Percentiles rank a stretch among this genome's conserved stretches.
These are phyloP conservation scores for Propithecus perrieri DNA, from an alignment of 2,797 vertebrate species.

Conservation along the genomic window DNA sequence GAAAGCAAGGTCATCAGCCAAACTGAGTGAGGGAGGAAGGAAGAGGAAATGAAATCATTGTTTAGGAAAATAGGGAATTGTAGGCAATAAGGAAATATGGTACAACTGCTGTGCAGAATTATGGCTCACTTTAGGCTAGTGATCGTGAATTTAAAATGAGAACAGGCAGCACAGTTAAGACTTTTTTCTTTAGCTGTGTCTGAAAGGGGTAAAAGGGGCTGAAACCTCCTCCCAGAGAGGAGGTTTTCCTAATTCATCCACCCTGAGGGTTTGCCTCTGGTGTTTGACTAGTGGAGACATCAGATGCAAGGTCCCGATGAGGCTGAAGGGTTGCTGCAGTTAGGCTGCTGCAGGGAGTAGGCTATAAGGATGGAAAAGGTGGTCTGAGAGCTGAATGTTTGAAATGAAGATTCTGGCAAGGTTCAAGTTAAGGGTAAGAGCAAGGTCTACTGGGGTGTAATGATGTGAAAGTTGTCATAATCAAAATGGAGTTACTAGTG, in stretches of 20 bases:
- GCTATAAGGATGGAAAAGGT: background rate
- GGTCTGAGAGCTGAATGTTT: background rate
- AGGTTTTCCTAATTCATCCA: background rate
- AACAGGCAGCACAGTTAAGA: background rate
- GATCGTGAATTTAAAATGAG: background rate
- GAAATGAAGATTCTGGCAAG: background rate
- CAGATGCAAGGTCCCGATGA: background rate
- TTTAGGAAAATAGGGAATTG: background rate
- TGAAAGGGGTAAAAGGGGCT: background rate
- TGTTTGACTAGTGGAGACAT: background rate
- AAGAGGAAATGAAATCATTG: constrained; percentile 24
- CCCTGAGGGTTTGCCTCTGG: background rate
- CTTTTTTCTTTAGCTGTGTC: background rate
- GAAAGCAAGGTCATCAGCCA: background rate
- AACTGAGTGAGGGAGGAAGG: background rate
- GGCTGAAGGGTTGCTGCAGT: background rate
- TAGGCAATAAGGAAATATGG: background rate
- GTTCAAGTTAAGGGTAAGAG: background rate
- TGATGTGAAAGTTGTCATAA: background rate
- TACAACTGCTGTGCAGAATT: background rate
- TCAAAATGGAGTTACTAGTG: background rate
- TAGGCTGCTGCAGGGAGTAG: background rate
- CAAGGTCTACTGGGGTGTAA: background rate
- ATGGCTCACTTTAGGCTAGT: background rate
- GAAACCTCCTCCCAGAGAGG: background rate